phyloP scores from a whole-genome alignment of 2,888 invertebrate species.

The Tuta absoluta region DNA sequence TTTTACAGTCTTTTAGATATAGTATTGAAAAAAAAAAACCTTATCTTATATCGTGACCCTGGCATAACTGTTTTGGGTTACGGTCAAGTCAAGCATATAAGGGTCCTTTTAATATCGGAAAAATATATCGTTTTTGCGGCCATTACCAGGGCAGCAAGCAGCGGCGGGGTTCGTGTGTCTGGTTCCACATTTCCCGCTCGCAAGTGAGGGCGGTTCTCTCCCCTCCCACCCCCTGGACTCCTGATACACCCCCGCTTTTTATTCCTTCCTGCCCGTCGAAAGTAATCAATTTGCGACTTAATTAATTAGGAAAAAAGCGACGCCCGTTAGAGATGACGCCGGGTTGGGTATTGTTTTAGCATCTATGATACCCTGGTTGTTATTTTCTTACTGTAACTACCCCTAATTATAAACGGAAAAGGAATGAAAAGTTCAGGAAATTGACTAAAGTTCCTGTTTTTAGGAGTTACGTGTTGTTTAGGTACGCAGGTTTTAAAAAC shows the following conservation, averaged over 20 bases:
- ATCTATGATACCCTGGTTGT: not conserved
- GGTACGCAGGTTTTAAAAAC: no score
- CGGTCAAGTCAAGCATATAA: conserved; percentile 17
- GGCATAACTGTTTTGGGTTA: not conserved
- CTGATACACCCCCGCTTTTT: conserved; percentile 70
- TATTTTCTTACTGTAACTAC: not conserved
- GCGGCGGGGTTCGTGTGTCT: conserved; percentile 80
- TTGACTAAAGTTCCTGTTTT: no score
- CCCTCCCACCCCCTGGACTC: conserved; percentile 61
- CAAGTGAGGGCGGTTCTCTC: conserved; percentile 59
- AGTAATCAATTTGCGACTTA: conserved; percentile 81
- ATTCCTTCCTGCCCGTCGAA: conserved; percentile 76
- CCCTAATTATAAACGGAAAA: not conserved
- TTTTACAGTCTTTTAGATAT: no score
- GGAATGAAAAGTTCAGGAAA: no score
- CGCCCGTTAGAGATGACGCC: conserved; percentile 39
- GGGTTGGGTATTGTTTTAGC: conserved; percentile 10
- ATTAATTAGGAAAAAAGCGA: conserved; percentile 78
- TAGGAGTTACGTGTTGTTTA: no score
- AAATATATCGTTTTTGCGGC: conserved; percentile 43
- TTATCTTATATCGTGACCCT: not conserved
- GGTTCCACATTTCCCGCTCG: conserved; percentile 81
- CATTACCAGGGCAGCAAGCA: conserved; percentile 67
- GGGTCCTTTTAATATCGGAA: conserved; percentile 25
- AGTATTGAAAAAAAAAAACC: not conserved